A percentile compares a stretch with the other conserved stretches of the same genome.
phyloP scores from a whole-genome alignment of 2,888 invertebrate species.

The Odontothrips loti region DNA sequence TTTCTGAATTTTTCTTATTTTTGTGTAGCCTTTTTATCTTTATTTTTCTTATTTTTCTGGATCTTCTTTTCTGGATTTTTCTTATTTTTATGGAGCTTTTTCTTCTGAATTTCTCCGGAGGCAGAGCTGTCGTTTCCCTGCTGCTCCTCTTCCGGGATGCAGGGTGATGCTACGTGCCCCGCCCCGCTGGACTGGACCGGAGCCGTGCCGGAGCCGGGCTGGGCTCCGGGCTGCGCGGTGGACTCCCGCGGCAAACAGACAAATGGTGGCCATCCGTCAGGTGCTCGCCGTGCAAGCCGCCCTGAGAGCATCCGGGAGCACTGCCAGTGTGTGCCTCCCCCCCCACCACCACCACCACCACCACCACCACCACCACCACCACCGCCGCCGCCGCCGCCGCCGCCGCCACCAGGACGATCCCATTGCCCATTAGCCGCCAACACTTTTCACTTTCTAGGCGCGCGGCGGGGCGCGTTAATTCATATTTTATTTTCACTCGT shows the following conservation, averaged over 20 bases:
- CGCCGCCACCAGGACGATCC: neutral
- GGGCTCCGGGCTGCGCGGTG: neutral
- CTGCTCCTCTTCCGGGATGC: too few species aligned
- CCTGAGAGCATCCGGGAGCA: too few species aligned
- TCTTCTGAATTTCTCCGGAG: too few species aligned
- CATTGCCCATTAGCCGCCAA: neutral
- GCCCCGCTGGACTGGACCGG: neutral
- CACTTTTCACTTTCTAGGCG: neutral
- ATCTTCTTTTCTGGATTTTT: too few species aligned
- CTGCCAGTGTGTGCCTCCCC: neutral
- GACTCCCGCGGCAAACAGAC: neutral
- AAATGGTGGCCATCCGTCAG: slow-evolving; percentile 15
- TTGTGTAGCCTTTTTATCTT: too few species aligned
- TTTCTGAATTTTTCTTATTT: too few species aligned
- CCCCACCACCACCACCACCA: neutral
- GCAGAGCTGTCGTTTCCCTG: too few species aligned
- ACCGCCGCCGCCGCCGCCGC: too few species aligned
- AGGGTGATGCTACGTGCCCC: too few species aligned
- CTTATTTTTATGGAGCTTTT: too few species aligned
- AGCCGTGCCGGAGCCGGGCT: neutral
- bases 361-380: neutral
- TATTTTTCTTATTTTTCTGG: too few species aligned
- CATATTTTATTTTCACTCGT: slow-evolving; percentile 18
- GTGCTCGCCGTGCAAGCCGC: too few species aligned
- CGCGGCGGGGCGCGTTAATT: slow-evolving; percentile 6